Percentiles rank a stretch among this genome's conserved stretches.
phyloP scores from a whole-genome alignment of 2,113 vertebrate species.

The Ptilonorhynchus violaceus region DNA sequence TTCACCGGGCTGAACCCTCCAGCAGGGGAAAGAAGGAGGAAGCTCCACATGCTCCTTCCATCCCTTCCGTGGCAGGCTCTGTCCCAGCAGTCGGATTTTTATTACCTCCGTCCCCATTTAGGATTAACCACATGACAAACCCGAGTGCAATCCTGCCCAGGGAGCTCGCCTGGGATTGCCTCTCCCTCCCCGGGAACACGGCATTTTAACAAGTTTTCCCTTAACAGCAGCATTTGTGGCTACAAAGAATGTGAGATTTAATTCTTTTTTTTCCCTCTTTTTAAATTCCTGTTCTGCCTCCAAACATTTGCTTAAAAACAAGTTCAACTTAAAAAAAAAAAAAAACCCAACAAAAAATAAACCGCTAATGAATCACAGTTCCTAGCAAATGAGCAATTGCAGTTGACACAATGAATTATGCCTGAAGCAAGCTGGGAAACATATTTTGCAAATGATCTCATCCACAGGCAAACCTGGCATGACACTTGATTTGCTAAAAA shows the following conservation, averaged over 20 bases:
- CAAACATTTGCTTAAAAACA: slow-evolving; percentile 29
- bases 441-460: slow-evolving; percentile 72
- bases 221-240: background rate
- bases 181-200: background rate
- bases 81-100: background rate
- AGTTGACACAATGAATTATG: slow-evolving; percentile 60
- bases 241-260: background rate
- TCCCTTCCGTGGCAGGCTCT: background rate
- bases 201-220: background rate
- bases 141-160: background rate
- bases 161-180: background rate
- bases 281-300: background rate
- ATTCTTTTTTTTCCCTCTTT: background rate
- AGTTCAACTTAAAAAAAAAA: background rate
- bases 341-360: background rate
- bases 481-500: slow-evolving; percentile 61
- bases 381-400: slow-evolving; percentile 49
- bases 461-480: slow-evolving; percentile 61
- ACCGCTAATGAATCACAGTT: slow-evolving; percentile 38
- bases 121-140: slow-evolving; percentile 8
- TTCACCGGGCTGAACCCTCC: rapidly evolving
- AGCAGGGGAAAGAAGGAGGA: background rate
- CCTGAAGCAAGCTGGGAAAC: slow-evolving; percentile 60
- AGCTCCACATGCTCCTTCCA: background rate
- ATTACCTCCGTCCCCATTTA: slow-evolving; percentile 32